Base-by-base conservation (phyloP, 2,797 vertebrate genomes). In the Diplodus puntazzo region DNA sequence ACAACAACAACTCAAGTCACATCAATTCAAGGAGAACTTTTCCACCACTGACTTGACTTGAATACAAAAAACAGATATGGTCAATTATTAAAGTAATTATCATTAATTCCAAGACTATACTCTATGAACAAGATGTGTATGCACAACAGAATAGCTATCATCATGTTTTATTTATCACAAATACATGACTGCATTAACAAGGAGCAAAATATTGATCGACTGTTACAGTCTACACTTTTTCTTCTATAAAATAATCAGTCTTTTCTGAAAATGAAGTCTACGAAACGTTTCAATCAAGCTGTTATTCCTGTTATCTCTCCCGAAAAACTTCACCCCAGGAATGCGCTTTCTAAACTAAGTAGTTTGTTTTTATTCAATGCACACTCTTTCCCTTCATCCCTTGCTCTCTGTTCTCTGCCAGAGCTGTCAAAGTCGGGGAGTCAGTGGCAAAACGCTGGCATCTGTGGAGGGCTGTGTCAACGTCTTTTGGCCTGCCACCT, bases 401-500 rank as follows among this genome's bases (percentile, higher is more conserved):
- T 71, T 54, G 42, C 69, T 84, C 64, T 86, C 80, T 71, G 72
- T 79, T 63, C 83, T 86, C 90, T 86, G 82, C 66, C 74, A 63
- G 91, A 91, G 91, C 89, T 92, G 88, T 94, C 92, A 94, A 85
- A 84, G 75, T 82, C 73, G 49, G 59, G 62, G 80, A 87, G 87
- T 93, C 92, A 88, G 84, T 92, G 90, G 90, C 92, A 75, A 81
- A 84, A 87, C 62, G 68, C 82, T 92, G 91, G 91, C 87, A 88
- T 92, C 86, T 80, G 83, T 79, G 88, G 82, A 88, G 90, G 84
- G 78, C 81, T 58, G 60, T 90, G 91, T 92, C 90, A 88, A 87
- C 52, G 63, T 86, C 81, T 88, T 73, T 81, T 91, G 84, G 88
- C 86, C 87, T 82, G 88, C 81, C 81, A 88, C 90, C 83, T 90